Evolutionary conservation across 1,140 invertebrate genomes (phyloP).

Genomic region (Oreohelix idahoensis): DNA sequence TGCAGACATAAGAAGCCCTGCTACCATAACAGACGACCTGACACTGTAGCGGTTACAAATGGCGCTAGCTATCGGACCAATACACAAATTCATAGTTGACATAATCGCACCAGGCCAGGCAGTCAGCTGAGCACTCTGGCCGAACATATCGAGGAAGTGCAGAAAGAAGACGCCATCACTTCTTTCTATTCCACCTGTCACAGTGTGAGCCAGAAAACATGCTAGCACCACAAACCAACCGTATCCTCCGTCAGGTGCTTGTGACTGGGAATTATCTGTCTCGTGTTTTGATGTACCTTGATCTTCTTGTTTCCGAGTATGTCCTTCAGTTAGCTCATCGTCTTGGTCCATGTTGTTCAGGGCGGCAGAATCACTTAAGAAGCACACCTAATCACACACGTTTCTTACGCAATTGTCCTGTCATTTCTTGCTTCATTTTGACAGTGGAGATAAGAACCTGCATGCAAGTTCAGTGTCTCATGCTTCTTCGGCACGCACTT

Average conservation of each 20-base stretch:
- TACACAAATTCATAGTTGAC: neutral
- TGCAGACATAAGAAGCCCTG: constrained; percentile 81
- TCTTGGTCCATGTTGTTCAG: neutral
- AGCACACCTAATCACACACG: no score
- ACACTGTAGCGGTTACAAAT: constrained; percentile 89
- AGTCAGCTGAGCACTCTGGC: constrained; percentile 48
- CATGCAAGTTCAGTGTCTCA: no score
- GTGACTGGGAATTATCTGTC: neutral
- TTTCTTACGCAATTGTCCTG: no score
- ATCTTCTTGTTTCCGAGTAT: neutral
- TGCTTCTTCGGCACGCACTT: no score
- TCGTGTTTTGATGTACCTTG: neutral
- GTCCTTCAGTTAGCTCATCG: no score
- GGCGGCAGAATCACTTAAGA: neutral
- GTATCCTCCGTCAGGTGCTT: constrained; percentile 45
- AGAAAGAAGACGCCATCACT: constrained; percentile 61
- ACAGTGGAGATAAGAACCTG: no score
- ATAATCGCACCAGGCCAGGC: constrained; percentile 28
- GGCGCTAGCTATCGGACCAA: constrained; percentile 87
- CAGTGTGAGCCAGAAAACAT: constrained; percentile 44
- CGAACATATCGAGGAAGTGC: constrained; percentile 52
- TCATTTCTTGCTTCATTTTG: no score
- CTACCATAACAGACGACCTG: constrained; percentile 86
- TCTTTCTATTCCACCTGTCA: constrained; percentile 57
- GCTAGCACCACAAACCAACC: constrained; percentile 49